Conservation (phyloP, 30 jellyfish, hydroid and myxozoan genomes). For the Pseudorhiza aurosa region DNA sequence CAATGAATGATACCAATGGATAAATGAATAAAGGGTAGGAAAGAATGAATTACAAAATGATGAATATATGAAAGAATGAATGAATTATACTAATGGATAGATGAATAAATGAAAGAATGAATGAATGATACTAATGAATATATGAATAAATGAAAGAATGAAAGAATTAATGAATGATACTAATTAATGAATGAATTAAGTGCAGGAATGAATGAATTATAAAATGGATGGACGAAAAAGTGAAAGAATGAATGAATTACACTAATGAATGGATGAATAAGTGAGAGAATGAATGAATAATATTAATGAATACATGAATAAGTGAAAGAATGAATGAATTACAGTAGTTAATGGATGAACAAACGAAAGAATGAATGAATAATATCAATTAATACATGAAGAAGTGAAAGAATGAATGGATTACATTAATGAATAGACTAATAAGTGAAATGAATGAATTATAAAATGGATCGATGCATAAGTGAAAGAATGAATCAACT, state of each 20-base stretch:
- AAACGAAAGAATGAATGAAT: too few species aligned
- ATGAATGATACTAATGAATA: neutral
- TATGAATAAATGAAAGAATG: neutral
- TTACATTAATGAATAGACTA: neutral
- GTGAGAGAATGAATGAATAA: too few species aligned
- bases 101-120: neutral
- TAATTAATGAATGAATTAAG: too few species aligned
- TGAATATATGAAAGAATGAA: conserved; percentile 4
- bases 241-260: neutral
- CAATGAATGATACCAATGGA: neutral
- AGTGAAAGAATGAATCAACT: neutral
- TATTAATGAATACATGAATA: too few species aligned
- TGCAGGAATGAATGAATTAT: too few species aligned
- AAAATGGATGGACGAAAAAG: too few species aligned
- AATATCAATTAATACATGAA: too few species aligned
- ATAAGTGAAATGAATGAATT: neutral
- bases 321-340: too few species aligned
- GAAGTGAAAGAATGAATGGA: neutral
- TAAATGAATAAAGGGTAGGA: neutral
- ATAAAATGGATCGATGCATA: neutral
- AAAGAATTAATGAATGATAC: neutral
- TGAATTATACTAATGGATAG: too few species aligned
- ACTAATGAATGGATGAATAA: neutral
- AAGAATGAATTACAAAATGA: too few species aligned
- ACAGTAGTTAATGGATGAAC: too few species aligned